These are phyloP conservation scores for Hydrolagus affinis DNA, from an alignment of 2,113 vertebrate species.

Conservation along the genomic window DNA sequence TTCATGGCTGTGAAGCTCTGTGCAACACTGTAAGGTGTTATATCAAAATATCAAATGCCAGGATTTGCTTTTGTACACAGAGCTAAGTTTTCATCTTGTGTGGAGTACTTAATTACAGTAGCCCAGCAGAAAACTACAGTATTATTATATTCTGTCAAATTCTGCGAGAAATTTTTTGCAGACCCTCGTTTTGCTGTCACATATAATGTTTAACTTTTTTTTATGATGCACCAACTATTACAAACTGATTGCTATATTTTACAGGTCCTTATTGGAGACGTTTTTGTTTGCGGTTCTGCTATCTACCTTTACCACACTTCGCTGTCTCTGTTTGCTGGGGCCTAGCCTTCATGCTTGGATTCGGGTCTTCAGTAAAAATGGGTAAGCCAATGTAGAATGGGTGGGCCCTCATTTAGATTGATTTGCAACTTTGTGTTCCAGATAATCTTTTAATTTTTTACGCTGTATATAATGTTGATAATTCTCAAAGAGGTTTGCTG, in stretches of 20 bases:
- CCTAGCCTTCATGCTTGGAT: conserved; percentile 89
- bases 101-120: too few species aligned
- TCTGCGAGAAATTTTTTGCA: neutral
- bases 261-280: conserved; percentile 77
- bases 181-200: neutral
- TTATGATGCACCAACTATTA: neutral
- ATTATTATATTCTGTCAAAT: too few species aligned
- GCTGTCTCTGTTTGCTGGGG: conserved; percentile 84
- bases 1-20: too few species aligned
- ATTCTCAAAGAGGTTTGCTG: too few species aligned
- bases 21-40: too few species aligned
- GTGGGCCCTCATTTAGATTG: neutral
- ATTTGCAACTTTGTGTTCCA: neutral
- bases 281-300: conserved; percentile 82
- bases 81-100: too few species aligned
- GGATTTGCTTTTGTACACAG: too few species aligned
- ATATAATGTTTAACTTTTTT: neutral
- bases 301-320: conserved; percentile 79
- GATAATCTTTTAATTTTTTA: too few species aligned
- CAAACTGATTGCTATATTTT: conserved; percentile 21
- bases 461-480: too few species aligned
- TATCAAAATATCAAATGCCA: too few species aligned
- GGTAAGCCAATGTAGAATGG: conserved; percentile 56
- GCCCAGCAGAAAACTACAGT: too few species aligned
- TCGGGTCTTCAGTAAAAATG: conserved; percentile 87